Percentiles rank a stretch among this genome's conserved stretches.
These are phyloP conservation scores for Tenebrio molitor DNA, from an alignment of 1,140 invertebrate genomes.

Conservation along the genomic window DNA sequence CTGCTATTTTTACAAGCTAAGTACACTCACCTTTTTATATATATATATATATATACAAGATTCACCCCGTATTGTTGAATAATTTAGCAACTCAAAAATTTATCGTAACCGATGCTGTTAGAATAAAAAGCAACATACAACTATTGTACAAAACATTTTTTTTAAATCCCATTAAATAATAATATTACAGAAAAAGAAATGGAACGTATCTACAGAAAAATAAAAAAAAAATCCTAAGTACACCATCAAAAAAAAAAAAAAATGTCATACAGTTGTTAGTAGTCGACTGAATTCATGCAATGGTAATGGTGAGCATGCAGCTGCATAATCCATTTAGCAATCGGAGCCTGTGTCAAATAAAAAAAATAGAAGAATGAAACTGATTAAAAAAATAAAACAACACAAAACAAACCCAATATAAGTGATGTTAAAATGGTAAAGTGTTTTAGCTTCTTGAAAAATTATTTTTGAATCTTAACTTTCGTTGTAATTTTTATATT, in stretches of 20 bases:
- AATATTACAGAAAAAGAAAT: slow-evolving; percentile 16
- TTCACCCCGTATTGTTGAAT: too few relatives aligned
- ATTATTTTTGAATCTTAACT: too few relatives aligned
- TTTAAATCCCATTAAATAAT: slow-evolving; percentile 41
- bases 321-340: slow-evolving; percentile 32
- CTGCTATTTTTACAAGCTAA: too few relatives aligned
- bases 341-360: slow-evolving; percentile 21
- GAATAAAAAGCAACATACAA: slow-evolving; percentile 28
- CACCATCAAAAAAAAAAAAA: not conserved
- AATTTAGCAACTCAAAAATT: too few relatives aligned
- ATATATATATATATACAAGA: too few relatives aligned
- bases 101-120: too few relatives aligned
- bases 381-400: slow-evolving; percentile 1
- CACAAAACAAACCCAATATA: slow-evolving; percentile 5
- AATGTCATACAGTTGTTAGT: slow-evolving; percentile 30
- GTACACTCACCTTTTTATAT: too few relatives aligned
- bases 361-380: slow-evolving; percentile 20
- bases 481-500: too few relatives aligned
- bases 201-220: slow-evolving; percentile 34
- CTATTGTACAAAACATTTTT: slow-evolving; percentile 15
- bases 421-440: too few relatives aligned
- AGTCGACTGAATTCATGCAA: slow-evolving; percentile 37
- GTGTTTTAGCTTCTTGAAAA: too few relatives aligned
- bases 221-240: not conserved
- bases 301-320: slow-evolving; percentile 28